Evolutionary conservation across 1,140 invertebrate species (phyloP).

Genomic region (Neotoxoptera formosana): DNA sequence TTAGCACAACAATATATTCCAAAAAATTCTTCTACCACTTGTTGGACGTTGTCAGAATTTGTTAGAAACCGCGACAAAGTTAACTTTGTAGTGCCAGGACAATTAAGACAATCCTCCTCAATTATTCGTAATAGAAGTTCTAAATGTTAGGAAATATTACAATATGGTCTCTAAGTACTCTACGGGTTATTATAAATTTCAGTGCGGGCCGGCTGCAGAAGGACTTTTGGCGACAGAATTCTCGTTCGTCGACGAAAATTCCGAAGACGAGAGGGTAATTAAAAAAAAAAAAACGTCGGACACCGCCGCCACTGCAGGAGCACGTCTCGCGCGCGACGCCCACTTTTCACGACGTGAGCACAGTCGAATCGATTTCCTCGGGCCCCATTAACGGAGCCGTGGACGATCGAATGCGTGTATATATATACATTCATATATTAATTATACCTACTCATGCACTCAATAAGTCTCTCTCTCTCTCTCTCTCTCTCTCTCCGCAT

Average conservation of each 20-base stretch:
- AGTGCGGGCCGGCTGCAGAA: no score
- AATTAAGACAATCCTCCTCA: no score
- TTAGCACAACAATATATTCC: no score
- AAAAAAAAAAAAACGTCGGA: constrained; percentile 7
- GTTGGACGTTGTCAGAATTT: no score
- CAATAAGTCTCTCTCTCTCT: background rate
- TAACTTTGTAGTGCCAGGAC: no score
- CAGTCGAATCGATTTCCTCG: constrained; percentile 56
- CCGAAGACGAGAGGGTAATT: background rate
- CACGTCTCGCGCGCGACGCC: constrained; percentile 26
- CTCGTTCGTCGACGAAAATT: background rate
- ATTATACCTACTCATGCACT: background rate
- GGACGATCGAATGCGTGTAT: background rate
- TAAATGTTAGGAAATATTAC: no score
- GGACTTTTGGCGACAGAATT: background rate
- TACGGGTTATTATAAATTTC: background rate
- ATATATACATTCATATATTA: background rate
- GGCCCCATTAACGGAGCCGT: constrained; percentile 38
- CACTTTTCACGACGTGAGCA: constrained; percentile 55
- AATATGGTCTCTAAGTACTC: no score
- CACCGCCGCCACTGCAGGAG: background rate
- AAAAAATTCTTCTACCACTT: no score
- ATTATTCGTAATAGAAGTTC: no score
- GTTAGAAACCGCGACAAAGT: no score
- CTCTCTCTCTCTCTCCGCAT: background rate